phyloP scores from a whole-genome alignment of 1,140 invertebrate species.

The Meloidogyne floridensis region DNA sequence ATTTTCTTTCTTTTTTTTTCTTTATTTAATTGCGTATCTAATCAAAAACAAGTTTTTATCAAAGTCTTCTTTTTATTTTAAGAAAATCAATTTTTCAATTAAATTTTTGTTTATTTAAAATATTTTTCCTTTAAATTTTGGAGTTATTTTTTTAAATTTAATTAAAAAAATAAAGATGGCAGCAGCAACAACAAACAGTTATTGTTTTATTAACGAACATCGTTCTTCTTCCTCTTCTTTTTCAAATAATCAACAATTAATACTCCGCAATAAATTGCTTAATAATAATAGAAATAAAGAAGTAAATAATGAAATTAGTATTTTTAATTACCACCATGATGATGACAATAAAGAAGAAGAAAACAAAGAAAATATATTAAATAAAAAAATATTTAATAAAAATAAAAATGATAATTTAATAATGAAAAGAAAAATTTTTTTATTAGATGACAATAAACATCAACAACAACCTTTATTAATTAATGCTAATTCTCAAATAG shows the following conservation, averaged over 20 bases:
- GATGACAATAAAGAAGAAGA: background rate
- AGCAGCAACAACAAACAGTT: no score
- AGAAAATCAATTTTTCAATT: background rate
- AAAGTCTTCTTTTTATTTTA: background rate
- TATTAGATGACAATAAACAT: background rate
- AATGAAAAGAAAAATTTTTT: background rate
- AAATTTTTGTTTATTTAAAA: background rate
- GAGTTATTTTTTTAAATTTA: no score
- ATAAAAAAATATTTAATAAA: background rate
- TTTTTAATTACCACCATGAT: background rate
- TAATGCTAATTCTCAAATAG: background rate
- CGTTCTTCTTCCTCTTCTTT: no score
- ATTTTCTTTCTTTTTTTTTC: no score
- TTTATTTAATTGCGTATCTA: background rate
- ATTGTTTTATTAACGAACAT: no score
- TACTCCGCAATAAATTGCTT: no score
- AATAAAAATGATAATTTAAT: no score
- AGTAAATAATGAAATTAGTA: background rate
- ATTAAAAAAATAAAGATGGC: no score
- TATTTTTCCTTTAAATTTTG: background rate
- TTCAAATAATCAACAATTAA: no score
- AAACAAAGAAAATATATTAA: background rate
- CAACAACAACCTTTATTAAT: background rate
- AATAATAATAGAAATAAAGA: no score
- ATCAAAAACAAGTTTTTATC: slow-evolving; percentile 9